Conservation (phyloP, 1,140 invertebrate species). For the Neodiprion pinetum region DNA sequence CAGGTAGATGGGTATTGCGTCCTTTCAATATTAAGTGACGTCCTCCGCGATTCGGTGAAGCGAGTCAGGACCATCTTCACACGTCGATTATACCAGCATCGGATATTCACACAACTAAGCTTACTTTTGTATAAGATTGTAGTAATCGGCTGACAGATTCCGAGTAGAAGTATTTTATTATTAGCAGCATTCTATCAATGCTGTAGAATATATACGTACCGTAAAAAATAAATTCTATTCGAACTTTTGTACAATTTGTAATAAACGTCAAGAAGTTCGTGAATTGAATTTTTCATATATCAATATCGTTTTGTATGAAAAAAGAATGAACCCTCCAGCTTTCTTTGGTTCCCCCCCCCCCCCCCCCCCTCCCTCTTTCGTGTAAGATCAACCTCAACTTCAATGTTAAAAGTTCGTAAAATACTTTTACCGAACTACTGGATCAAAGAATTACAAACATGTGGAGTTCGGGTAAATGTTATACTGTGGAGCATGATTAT, state of each 20-base stretch:
- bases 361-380: no score
- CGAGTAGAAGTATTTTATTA: neutral
- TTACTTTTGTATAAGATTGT: neutral
- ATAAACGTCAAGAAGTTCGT: neutral
- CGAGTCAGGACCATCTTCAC: neutral
- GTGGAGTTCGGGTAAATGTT: no score
- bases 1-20: neutral
- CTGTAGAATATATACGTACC: no score
- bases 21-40: neutral
- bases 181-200: neutral
- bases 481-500: no score
- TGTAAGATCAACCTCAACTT: no score
- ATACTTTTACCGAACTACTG: no score
- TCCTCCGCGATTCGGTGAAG: neutral
- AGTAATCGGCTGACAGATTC: neutral
- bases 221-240: neutral
- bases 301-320: no score
- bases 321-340: no score
- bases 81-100: neutral
- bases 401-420: no score
- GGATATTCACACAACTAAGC: neutral
- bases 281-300: no score
- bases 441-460: no score
- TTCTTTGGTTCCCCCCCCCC: no score
- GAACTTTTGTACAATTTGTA: neutral